Base-by-base conservation (phyloP, 53 echinoderm and acorn worm species). In the Holothuria leucospilota region DNA sequence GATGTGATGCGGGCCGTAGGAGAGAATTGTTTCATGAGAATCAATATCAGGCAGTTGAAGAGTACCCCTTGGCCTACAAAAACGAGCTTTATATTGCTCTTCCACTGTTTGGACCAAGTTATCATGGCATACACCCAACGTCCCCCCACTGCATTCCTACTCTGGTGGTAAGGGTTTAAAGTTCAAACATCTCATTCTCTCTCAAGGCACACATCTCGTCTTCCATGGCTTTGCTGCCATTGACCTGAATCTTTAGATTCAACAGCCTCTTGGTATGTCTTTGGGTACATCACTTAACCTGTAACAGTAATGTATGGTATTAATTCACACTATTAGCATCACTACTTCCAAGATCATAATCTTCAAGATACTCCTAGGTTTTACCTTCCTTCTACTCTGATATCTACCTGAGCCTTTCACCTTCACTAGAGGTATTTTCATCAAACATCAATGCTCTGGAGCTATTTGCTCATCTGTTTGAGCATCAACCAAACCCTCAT, bases 1-100 rank as follows among this genome's bases (percentile, higher is more conserved):
- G 85, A 85, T 13, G 85, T 51, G 71, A 56, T 85, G 59, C 71
- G 69, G 13, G 85, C 72, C 18, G 71, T 85, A 4, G 85, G 71
- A 63, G 85, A 69, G 63, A 85, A 85, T n/a, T 16, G 59, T 85
- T 6, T 89, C 90, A 42, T 63, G 29, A 27, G 85, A 89, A 38
- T 89, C 90, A 68, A 89, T 77, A 27, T 71, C 71, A 8, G 69
- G 69, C 20, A 85, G 27, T 71, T 85, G 85, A n/a, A 29, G 69
- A 71, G 38, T 71, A 85, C 58, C 85, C 72, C 21, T 70, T 53
- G 15, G 85, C n/a, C 69, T 27, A 85, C 72, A n/a, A 71, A 53
- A 85, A n/a, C 71, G 69, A 51, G 85, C 85, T 38, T 85, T 85
- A n/a, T 62, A 85, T 21, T 69, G 52, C 71, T 85, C 71, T 52